Percentiles rank a stretch among this genome's conserved stretches.
These are phyloP conservation scores for Planiliza haematocheilus DNA, from an alignment of 2,113 vertebrate genomes.

Conservation along the genomic window DNA sequence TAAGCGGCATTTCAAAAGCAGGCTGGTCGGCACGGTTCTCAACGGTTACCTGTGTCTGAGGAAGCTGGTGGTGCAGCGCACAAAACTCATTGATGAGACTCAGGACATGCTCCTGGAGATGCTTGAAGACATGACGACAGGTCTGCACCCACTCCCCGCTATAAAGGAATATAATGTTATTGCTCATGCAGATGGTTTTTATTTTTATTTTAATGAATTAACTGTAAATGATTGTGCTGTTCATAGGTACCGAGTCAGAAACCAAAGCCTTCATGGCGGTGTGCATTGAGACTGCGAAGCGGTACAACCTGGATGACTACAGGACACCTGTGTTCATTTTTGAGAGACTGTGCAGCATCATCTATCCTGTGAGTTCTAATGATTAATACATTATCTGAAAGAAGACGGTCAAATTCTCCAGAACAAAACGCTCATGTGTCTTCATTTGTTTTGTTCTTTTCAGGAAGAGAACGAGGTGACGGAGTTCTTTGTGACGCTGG, in stretches of 20 bases:
- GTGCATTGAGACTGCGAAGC: conserved; percentile 98
- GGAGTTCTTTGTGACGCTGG: conserved; percentile 97
- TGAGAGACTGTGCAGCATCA: conserved; percentile 98
- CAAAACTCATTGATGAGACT: conserved; percentile 98
- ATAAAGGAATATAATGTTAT: too few relatives aligned
- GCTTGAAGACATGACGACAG: conserved; percentile 99
- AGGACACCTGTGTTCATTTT: conserved; percentile 99
- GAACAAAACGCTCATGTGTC: too few relatives aligned
- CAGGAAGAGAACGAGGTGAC: conserved; percentile 99
- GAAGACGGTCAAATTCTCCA: too few relatives aligned
- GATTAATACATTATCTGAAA: too few relatives aligned
- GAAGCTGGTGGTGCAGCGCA: conserved; percentile 97
- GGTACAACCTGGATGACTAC: conserved; percentile 97
- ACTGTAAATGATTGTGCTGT: conserved; percentile 6
- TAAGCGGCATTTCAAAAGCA: conserved; percentile 97
- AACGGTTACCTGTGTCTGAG: conserved; percentile 97
- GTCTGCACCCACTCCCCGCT: conserved; percentile 71
- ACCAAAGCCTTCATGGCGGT: conserved; percentile 99
- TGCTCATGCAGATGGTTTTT: too few relatives aligned
- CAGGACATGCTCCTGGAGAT: conserved; percentile 99
- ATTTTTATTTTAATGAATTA: too few relatives aligned
- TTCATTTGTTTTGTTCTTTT: conserved; percentile 12
- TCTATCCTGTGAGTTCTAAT: conserved; percentile 96
- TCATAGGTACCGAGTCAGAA: conserved; percentile 95
- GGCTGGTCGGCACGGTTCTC: conserved; percentile 95